A percentile compares a stretch with the other conserved stretches of the same genome.
Conservation (phyloP, 1,140 invertebrate genomes). For the Adelges cooleyi region DNA sequence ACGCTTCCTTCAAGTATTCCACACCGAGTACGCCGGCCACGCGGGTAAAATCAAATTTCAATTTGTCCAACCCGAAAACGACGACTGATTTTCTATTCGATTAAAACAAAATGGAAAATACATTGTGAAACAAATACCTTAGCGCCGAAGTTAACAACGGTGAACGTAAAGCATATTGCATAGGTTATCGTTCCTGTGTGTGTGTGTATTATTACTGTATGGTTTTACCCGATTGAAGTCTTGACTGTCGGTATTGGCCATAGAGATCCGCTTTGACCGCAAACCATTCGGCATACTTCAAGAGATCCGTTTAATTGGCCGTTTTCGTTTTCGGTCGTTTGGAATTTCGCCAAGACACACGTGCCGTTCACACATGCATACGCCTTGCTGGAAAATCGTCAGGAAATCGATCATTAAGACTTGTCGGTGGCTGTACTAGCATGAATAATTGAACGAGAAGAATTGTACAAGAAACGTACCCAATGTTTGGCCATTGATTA, state of each 20-base stretch:
- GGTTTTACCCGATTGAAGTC: conserved; percentile 37
- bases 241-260: conserved; percentile 56
- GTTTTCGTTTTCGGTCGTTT: conserved; percentile 29
- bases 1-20: neutral
- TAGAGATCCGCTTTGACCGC: conserved; percentile 52
- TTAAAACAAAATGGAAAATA: no score
- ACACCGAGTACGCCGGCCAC: neutral
- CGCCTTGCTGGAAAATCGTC: neutral
- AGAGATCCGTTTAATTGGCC: conserved; percentile 32
- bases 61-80: neutral
- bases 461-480: no score
- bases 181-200: no score
- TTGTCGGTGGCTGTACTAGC: no score
- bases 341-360: conserved; percentile 9
- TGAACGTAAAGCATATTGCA: no score
- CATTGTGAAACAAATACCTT: no score
- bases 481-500: no score
- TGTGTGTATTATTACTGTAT: no score
- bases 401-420: no score
- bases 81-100: neutral
- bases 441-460: no score
- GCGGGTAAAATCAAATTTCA: neutral
- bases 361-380: neutral
- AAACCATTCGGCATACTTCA: conserved; percentile 49
- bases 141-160: no score